A percentile compares a stretch with the other conserved stretches of the same genome.
Evolutionary conservation across 2,797 vertebrate species (phyloP).

Genomic region (Liasis olivaceus): DNA sequence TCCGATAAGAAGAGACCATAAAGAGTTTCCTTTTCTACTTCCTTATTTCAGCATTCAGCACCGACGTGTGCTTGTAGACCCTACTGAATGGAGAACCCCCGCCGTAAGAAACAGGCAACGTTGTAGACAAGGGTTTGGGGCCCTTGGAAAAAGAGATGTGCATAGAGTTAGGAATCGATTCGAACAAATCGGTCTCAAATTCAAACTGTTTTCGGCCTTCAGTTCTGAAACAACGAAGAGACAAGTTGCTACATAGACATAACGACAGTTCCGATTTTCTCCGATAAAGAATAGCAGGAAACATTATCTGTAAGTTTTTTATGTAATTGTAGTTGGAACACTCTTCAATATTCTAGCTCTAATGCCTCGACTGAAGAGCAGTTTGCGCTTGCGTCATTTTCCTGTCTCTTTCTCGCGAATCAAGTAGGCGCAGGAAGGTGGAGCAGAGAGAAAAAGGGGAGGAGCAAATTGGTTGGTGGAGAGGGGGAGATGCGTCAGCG

Average conservation of each 20-base stretch:
- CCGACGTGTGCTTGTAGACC: fast-evolving
- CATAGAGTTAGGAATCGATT: not conserved
- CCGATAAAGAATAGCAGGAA: not conserved
- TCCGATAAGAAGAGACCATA: fast-evolving
- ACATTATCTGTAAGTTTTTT: not conserved
- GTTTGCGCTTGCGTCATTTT: not conserved
- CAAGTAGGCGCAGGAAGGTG: not conserved
- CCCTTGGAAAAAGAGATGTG: not conserved
- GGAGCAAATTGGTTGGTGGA: not conserved
- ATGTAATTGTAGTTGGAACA: not conserved
- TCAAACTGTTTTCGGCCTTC: not conserved
- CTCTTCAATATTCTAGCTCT: not conserved
- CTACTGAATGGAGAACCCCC: not conserved
- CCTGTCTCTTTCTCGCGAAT: not conserved
- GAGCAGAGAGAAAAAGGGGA: not conserved
- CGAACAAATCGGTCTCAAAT: not conserved
- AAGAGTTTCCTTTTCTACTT: fast-evolving
- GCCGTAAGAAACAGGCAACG: not conserved
- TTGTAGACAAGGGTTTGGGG: fast-evolving
- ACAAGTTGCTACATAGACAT: not conserved
- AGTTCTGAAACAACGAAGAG: too few relatives aligned
- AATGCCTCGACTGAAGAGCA: not conserved
- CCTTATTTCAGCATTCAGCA: not conserved
- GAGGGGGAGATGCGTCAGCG: not conserved
- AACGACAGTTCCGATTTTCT: not conserved